Evolutionary conservation across 2,888 invertebrate genomes (phyloP).

Genomic region (Mimachlamys varia): DNA sequence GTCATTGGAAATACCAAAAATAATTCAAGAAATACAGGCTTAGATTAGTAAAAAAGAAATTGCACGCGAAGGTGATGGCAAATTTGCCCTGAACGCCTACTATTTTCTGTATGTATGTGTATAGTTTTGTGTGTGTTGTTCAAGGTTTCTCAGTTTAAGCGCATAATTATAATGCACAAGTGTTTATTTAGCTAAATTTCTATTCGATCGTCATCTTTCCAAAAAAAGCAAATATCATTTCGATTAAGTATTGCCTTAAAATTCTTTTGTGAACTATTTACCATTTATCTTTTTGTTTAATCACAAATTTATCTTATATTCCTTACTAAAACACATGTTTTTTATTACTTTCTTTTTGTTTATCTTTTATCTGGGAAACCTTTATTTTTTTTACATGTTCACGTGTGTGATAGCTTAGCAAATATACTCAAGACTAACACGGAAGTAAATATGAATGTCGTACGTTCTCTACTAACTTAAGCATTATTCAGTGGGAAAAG

Average conservation of each 20-base stretch:
- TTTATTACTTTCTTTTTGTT: not conserved
- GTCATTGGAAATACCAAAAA: not conserved
- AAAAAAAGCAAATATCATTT: too few relatives aligned
- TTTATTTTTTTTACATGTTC: not conserved
- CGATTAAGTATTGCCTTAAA: too few relatives aligned
- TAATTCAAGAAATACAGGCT: not conserved
- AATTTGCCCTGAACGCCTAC: not conserved
- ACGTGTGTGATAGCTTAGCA: constrained; percentile 1
- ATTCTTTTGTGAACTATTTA: not conserved
- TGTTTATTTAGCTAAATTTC: not conserved
- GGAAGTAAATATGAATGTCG: not conserved
- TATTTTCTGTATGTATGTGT: constrained; percentile 36
- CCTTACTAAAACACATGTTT: not conserved
- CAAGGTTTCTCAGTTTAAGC: not conserved
- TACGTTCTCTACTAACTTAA: not conserved
- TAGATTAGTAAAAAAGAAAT: not conserved
- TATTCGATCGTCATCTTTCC: too few relatives aligned
- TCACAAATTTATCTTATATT: not conserved
- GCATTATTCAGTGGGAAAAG: not conserved
- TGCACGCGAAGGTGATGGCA: not conserved
- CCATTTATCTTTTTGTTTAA: not conserved
- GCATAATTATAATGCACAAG: not conserved
- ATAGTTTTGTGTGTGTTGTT: constrained; percentile 27
- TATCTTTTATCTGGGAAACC: not conserved
- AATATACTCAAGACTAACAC: not conserved